A percentile compares a stretch with the other conserved stretches of the same genome.
Evolutionary conservation across 2,888 invertebrate species (phyloP).

Genomic region (Ctena decussata): DNA sequence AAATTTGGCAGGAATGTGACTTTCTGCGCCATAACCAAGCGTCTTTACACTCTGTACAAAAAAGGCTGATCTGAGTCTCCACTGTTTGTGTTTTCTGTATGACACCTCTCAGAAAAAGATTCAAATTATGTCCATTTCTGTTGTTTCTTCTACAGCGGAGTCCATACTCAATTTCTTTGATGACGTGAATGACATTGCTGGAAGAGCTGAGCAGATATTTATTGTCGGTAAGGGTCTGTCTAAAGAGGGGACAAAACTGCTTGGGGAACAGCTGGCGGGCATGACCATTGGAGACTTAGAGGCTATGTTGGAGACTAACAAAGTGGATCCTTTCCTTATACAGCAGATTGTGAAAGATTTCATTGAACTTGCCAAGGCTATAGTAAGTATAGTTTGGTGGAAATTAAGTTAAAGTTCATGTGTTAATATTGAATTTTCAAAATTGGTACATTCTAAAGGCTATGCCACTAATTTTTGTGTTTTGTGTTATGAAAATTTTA

Average conservation of each 20-base stretch:
- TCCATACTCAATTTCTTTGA: slow-evolving; percentile 58
- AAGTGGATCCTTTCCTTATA: slow-evolving; percentile 69
- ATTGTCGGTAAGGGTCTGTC: slow-evolving; percentile 75
- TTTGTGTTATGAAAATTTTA: too few relatives aligned
- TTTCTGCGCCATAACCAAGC: too few relatives aligned
- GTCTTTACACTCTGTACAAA: not conserved
- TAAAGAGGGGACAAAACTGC: slow-evolving; percentile 62
- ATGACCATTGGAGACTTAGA: slow-evolving; percentile 77
- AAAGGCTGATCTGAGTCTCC: too few relatives aligned
- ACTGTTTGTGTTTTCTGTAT: not conserved
- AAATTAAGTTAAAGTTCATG: too few relatives aligned
- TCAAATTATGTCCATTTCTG: too few relatives aligned
- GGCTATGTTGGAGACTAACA: slow-evolving; percentile 71
- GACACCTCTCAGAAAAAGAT: too few relatives aligned
- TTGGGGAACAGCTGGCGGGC: slow-evolving; percentile 72
- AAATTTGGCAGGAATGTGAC: too few relatives aligned
- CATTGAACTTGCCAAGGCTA: slow-evolving; percentile 67
- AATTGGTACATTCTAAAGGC: too few relatives aligned
- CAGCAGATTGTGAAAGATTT: slow-evolving; percentile 66
- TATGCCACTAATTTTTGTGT: too few relatives aligned
- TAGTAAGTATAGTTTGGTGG: slow-evolving; percentile 62
- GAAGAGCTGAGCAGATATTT: slow-evolving; percentile 65
- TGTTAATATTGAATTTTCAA: too few relatives aligned
- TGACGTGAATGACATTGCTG: slow-evolving; percentile 49
- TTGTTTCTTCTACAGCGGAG: slow-evolving; percentile 44